Conservation (phyloP, 2,113 vertebrate species). For the Cynopterus brachyotis region DNA sequence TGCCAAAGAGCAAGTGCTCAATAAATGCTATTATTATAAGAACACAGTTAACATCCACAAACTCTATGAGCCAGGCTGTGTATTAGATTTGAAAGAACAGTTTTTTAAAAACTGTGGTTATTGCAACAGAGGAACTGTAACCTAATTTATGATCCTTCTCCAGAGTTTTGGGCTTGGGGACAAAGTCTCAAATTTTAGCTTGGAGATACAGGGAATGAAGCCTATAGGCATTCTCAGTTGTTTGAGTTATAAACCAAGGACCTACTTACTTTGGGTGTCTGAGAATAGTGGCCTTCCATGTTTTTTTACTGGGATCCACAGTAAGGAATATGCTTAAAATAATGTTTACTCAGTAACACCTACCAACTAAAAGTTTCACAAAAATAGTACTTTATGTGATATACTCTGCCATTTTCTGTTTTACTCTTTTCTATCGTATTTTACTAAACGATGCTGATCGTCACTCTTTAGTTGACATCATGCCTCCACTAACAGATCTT, state of each 20-base stretch:
- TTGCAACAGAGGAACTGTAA: slow-evolving; percentile 20
- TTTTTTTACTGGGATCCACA: background rate
- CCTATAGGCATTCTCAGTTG: background rate
- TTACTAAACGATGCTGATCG: background rate
- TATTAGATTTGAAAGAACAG: background rate
- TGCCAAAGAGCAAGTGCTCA: slow-evolving; percentile 8
- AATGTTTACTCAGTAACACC: background rate
- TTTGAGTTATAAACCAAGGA: background rate
- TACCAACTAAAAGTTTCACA: background rate
- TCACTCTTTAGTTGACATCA: background rate
- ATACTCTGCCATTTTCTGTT: background rate
- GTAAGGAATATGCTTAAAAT: slow-evolving; percentile 3
- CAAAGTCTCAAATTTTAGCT: background rate
- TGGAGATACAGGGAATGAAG: background rate
- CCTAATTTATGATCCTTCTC: background rate
- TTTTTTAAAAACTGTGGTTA: background rate
- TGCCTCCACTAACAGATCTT: background rate
- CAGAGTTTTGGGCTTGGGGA: background rate
- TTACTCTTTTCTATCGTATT: background rate
- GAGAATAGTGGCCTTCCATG: background rate
- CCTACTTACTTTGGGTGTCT: background rate
- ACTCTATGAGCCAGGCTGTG: background rate
- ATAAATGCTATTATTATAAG: slow-evolving; percentile 23
- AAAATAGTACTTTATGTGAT: background rate
- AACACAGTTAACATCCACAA: background rate